Base-by-base conservation (phyloP, 1,140 invertebrate species). In the Spodoptera litura region DNA sequence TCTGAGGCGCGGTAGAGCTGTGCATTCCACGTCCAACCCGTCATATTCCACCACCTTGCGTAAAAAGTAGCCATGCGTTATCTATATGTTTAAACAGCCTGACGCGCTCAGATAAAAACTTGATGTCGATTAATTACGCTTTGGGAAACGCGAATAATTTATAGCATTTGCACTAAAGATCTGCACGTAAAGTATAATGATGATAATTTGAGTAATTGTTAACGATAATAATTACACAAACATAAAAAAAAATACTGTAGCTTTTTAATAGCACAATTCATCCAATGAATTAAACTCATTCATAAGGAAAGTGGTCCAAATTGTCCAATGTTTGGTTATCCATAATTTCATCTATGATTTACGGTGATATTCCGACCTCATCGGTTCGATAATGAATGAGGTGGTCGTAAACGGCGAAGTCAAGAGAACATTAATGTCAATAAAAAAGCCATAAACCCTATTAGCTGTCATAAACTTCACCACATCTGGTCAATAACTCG, bases 401-500 rank as follows among this genome's bases (percentile, higher is more conserved):
- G 35, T 83, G 89, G 83, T 91, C 88, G 88, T 93, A 93, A 93
- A 93, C 91, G 92, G 56, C 78, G 85, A 86, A 91, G 85, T 92
- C 87, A 91, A 89, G 88, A 90, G 91, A 90, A 91, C 93, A 94
- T 93, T 93, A 93, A 89, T 90, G 91, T 93, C 93, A 94, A 94
- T 94, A 93, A 93, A 94, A 93, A 91, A 93, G 86, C 90, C 87
- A 92, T 94, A 93, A 94, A 93, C 86, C 91, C 93, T 94, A 94
- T 94, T 94, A 91, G 90, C 86, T 83, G 84, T 92, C 91, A 92
- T 94, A 93, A 94, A 93, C 85, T 87, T 88, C 86, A 90, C 89
- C 89, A 82, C 93, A 93, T 92, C 93, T 93, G 93, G 83, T 80
- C 90, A 89, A 90, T 90, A 91, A 88, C 88, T 90, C 80, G 89